Evolutionary conservation across 2,797 vertebrate genomes (phyloP).

Genomic region (Neosilurus hyrtlii): DNA sequence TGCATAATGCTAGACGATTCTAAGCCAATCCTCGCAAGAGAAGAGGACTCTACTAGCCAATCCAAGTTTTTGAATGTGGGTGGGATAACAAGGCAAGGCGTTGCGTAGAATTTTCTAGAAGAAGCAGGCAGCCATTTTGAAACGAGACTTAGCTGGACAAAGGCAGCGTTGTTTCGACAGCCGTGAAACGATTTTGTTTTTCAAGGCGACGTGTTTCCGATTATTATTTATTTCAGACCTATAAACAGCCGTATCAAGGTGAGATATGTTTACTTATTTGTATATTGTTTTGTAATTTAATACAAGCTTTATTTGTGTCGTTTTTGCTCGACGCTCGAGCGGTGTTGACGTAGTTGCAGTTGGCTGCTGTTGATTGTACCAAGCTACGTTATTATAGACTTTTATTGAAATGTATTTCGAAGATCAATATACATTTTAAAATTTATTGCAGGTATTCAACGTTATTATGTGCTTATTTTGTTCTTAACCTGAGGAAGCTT

Average conservation of each 20-base stretch:
- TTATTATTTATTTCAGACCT: not conserved
- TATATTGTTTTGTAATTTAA: not conserved
- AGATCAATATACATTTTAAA: not conserved
- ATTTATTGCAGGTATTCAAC: not conserved
- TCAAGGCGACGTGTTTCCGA: not conserved
- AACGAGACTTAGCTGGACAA: not conserved
- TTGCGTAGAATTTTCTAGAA: conserved; percentile 20
- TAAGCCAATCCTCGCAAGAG: not conserved
- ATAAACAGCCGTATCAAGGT: not conserved
- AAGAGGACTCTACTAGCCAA: not conserved
- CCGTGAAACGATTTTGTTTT: too few relatives aligned
- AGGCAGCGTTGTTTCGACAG: not conserved
- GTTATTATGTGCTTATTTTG: not conserved
- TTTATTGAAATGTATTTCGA: not conserved
- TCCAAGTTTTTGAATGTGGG: not conserved
- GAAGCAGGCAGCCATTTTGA: conserved; percentile 22
- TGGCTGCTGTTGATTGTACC: not conserved
- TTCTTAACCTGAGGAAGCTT: not conserved
- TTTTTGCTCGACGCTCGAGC: not conserved
- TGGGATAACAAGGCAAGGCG: not conserved
- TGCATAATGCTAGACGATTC: not conserved
- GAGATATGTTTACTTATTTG: not conserved
- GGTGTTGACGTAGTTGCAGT: not conserved
- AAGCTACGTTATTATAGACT: not conserved
- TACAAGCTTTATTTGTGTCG: too few relatives aligned